Base-by-base conservation (phyloP, 2,113 vertebrate genomes). In the Melanostigma gelatinosum region DNA sequence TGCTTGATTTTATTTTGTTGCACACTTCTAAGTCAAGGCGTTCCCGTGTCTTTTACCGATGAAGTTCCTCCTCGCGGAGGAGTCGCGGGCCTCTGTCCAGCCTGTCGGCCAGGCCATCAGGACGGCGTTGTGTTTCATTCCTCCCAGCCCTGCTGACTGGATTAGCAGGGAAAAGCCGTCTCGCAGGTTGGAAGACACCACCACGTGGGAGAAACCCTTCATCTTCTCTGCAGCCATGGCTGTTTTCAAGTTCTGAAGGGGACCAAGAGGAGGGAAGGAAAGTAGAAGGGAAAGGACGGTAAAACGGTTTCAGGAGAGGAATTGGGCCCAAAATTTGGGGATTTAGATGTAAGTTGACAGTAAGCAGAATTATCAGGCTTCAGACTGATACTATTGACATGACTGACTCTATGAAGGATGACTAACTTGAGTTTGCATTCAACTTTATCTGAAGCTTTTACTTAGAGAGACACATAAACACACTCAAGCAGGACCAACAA, bases 61-160 rank as follows among this genome's bases (percentile, higher is more conserved):
- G 20, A 99, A 99, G 91, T 97, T 97, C 83, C 93, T 96, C 95
- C 97, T 97, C 0, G 96, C 94, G 65, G 92, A 94, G 63, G 91
- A 79, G 66, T 95, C 95, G 64, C 93, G 95, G 1, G 93, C 86
- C 58, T 94, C 94, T 72, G 91, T 96, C 97, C 97, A 98, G 0
- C 93, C 91, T 16, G 84, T 74, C 0, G 97, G 97, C 98, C 98
- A 99, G 60, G 96, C 96, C 95, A 98, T 95, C 70, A 99, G 93
- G 27, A 99, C 97, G 0, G 98, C 90, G 42, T 99, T 99, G 92
- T 99, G 98, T 29, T 97, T 98, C 97, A 99, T 97, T 60, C 97
- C 97, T 8, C 98, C 98, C 18, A 99, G 95, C 16, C 98, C 97
- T 0, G 98, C 97, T 0, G 97, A 96, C 90, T 99, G 97, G 91